A percentile compares a stretch with the other conserved stretches of the same genome.
Evolutionary conservation across 2,113 vertebrate species (phyloP).

Genomic region (Heliornis fulica): DNA sequence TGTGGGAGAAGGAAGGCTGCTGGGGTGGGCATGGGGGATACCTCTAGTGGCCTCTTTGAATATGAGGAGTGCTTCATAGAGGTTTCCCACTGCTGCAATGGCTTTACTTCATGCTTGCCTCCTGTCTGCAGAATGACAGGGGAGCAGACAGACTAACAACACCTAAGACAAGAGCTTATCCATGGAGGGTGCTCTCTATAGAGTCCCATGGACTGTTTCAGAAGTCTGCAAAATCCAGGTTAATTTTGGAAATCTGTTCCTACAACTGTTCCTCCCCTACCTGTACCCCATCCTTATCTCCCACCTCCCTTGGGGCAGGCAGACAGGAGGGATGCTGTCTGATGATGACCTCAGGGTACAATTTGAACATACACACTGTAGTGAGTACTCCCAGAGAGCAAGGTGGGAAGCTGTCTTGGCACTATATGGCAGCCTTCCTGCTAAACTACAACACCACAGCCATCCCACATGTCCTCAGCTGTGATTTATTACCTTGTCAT

Average conservation of each 20-base stretch:
- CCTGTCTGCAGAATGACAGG: not conserved
- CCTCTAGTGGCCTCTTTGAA: not conserved
- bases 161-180: not conserved
- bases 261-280: not conserved
- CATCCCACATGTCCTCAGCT: fast-evolving
- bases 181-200: fast-evolving
- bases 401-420: not conserved
- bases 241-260: not conserved
- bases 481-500: conserved; percentile 36
- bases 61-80: fast-evolving
- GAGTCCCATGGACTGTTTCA: not conserved
- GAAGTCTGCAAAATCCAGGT: not conserved
- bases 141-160: not conserved
- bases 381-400: not conserved
- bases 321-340: not conserved
- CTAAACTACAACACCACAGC: not conserved
- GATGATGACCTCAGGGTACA: fast-evolving
- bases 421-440: not conserved
- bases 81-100: not conserved
- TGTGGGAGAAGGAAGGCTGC: not conserved
- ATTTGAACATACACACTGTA: not conserved
- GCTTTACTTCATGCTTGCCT: not conserved
- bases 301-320: not conserved
- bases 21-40: not conserved
- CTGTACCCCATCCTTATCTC: not conserved